Evolutionary conservation across 2,888 invertebrate genomes (phyloP), one percentile per base, ranked within the genome.

Genomic region (Pristionchus fissidentatus): DNA sequence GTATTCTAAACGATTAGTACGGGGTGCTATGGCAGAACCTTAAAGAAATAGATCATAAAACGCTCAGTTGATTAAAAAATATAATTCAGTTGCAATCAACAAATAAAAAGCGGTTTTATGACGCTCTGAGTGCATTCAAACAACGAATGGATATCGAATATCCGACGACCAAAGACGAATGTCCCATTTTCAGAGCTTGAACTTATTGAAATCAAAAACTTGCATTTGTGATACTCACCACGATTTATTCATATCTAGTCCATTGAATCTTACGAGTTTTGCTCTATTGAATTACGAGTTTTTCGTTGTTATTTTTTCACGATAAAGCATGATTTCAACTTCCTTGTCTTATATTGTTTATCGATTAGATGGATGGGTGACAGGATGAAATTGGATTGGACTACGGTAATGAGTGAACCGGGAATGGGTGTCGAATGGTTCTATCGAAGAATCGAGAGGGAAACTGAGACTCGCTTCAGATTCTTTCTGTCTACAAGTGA

Each of bases 51-150:
- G n/a, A n/a, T n/a, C n/a, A n/a, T n/a, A n/a, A n/a, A n/a, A n/a
- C n/a, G n/a, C n/a, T n/a, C 8, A 41, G 19, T 7, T n/a, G 70
- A 1, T 10, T 22, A 32, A 5, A 49, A 15, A 38, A 5, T 49
- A 22, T 26, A 5, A 10, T 46, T 66, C 66, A 81, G 81, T 19
- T 81, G 1, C 81, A 81, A 66, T 46, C 46, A 2, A 32, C 35
- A 4, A 81, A 81, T n/a, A 32, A 38, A n/a, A 66, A 81, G 15
- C 81, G 66, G 2, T 81, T 81, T 46, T 10, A 46, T 66, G 29
- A 5, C 29, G 81, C 81, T 49, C 32, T 81, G 13, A 38, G 26
- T 10, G 62, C 62, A 0, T 81, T 81, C 49, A 60, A 66, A 26
- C 35, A 66, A 22, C 41, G 81, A 81, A 81, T 81, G 81, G 66